Conservation (phyloP, 2,113 vertebrate species). For the Mirounga angustirostris region DNA sequence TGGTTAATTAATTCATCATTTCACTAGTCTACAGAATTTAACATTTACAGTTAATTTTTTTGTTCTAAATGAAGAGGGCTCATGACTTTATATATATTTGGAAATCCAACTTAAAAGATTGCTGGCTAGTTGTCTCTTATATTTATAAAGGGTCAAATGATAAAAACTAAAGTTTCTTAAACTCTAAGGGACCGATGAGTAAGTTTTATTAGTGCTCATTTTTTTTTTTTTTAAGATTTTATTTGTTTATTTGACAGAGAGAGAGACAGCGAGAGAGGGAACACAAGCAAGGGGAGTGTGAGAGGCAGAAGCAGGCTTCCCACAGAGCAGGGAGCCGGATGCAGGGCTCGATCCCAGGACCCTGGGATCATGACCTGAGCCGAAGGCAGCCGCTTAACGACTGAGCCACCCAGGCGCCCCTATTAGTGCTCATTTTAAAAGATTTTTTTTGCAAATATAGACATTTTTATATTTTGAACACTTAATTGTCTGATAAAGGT, state of each 20-base stretch:
- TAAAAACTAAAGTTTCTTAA: not conserved
- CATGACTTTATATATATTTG: not conserved
- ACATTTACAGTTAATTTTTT: not conserved
- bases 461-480: not conserved
- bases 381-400: too few relatives aligned
- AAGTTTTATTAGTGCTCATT: not conserved
- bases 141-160: not conserved
- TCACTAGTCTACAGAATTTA: not conserved
- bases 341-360: too few relatives aligned
- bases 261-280: too few relatives aligned
- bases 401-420: too few relatives aligned
- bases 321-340: too few relatives aligned
- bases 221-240: not conserved
- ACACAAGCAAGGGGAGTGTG: too few relatives aligned
- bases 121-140: not conserved
- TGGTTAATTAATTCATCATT: not conserved
- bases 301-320: too few relatives aligned
- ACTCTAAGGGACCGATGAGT: not conserved
- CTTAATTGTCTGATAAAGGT: not conserved
- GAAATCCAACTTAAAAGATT: not conserved
- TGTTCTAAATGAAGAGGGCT: not conserved
- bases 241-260: too few relatives aligned
- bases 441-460: not conserved
- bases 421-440: not conserved
- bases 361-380: too few relatives aligned